phyloP scores from a whole-genome alignment of 2,113 vertebrate genomes.

The Holacanthus passer region DNA sequence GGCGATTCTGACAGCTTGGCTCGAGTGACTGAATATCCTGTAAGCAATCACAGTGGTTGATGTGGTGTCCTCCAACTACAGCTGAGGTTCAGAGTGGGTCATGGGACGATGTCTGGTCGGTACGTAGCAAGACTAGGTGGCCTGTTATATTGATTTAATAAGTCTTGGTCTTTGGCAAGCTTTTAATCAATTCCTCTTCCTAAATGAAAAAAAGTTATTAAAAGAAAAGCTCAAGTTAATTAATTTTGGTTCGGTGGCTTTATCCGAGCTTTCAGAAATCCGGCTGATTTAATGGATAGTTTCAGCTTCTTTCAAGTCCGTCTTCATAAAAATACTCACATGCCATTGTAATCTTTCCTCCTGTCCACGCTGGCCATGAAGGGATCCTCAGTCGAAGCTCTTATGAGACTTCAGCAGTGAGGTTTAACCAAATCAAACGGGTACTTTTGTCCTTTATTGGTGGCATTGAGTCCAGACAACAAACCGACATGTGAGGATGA shows the following conservation, averaged over 20 bases:
- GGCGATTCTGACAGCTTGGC: conserved; percentile 22
- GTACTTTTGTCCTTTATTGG: not conserved
- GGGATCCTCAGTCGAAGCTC: not conserved
- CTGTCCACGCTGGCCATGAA: not conserved
- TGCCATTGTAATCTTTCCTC: not conserved
- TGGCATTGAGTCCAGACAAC: not conserved
- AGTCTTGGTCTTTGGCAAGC: not conserved
- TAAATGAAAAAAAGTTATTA: not conserved
- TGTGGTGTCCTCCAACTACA: not conserved
- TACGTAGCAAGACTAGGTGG: not conserved
- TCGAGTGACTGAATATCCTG: conserved; percentile 12
- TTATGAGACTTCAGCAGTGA: not conserved
- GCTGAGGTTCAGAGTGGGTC: not conserved
- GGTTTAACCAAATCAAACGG: not conserved
- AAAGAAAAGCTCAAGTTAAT: conserved; percentile 36
- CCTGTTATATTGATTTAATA: not conserved
- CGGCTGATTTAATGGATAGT: conserved; percentile 1
- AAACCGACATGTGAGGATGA: not conserved
- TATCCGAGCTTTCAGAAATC: conserved; percentile 26
- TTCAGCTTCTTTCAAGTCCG: not conserved
- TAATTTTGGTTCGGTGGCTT: not conserved
- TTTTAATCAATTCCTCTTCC: conserved; percentile 13
- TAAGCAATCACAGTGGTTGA: conserved; percentile 11
- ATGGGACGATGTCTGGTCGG: not conserved
- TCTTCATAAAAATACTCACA: not conserved